Base-by-base conservation (phyloP, 2,797 vertebrate genomes). In the Myripristis murdjan region DNA sequence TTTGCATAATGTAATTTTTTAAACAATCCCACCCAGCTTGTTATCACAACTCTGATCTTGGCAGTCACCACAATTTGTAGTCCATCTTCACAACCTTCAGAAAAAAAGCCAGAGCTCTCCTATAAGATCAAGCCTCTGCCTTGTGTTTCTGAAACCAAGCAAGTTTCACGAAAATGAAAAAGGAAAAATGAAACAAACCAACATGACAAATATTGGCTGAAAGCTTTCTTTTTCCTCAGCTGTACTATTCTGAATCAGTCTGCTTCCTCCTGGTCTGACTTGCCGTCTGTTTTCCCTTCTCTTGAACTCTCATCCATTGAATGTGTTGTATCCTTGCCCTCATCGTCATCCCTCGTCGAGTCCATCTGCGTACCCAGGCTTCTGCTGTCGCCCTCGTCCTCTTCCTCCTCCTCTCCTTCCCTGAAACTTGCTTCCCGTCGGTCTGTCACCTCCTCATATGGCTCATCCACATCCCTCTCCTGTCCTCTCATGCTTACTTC, bases 1-100 rank as follows among this genome's bases (percentile, higher is more conserved):
- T 96, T 97, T 97, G 96, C 97, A 98, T 98, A 98, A 97, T 95
- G 95, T 95, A 96, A 94, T 87, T 95, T 96, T 94, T 94, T 91
- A 92, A 86, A 96, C 94, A 92, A 95, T 82, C 84, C 83, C 75
- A 77, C 79, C 69, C 60, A 60, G 77, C 76, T 77, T 73, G 71
- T 44, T 49, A 4, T 64, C 61, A 93, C 93, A 94, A 92, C 93
- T 95, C 95, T 92, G 94, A 93, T 57, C 94, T 95, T 90, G 72
- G 87, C 77, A 92, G 93, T 95, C 91, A 95, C 93, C 95, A 91
- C 92, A 92, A 94, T 94, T 92, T 94, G 92, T 90, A 92, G 94
- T 95, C 94, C 94, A 92, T 92, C 93, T 93, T 93, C 93, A 94
- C 93, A 95, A 96, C 95, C 95, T 87, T 95, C 95, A 95, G 37